These are phyloP conservation scores for Emydura subglobosa DNA, from an alignment of 2,113 vertebrate species.

Conservation along the genomic window DNA sequence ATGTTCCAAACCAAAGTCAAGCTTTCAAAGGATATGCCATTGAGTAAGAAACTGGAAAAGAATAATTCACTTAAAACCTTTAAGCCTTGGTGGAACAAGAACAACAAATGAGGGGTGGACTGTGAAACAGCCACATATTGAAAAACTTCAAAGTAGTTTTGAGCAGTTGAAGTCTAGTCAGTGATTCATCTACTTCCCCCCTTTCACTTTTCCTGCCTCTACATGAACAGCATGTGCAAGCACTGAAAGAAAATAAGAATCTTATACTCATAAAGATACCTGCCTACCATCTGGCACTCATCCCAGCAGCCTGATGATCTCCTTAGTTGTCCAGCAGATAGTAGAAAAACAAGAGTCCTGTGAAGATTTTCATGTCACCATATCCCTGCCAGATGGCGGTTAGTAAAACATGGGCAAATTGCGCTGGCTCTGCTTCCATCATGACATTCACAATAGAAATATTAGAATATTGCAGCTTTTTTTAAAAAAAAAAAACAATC, in stretches of 20 bases:
- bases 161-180: conserved; percentile 55
- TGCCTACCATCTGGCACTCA: conserved; percentile 83
- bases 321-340: conserved; percentile 83
- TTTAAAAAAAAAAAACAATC: not conserved
- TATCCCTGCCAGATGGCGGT: conserved; percentile 82
- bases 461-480: conserved; percentile 61
- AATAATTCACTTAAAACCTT: not conserved
- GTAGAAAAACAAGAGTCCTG: conserved; percentile 84
- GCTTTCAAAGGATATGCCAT: not conserved
- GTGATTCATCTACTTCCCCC: conserved; percentile 54
- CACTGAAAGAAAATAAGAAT: conserved; percentile 81
- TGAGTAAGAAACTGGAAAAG: not conserved
- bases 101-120: conserved; percentile 18
- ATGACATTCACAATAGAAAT: conserved; percentile 80
- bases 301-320: conserved; percentile 84
- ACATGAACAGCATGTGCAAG: conserved; percentile 76
- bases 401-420: conserved; percentile 83
- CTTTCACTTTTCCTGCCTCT: conserved; percentile 75
- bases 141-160: conserved; percentile 61
- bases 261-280: conserved; percentile 84
- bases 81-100: conserved; percentile 4
- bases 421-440: conserved; percentile 78
- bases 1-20: not conserved
- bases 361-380: conserved; percentile 83
- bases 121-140: conserved; percentile 19